Base-by-base conservation (phyloP, 1,140 invertebrate genomes). In the Drosophila murphyi region DNA sequence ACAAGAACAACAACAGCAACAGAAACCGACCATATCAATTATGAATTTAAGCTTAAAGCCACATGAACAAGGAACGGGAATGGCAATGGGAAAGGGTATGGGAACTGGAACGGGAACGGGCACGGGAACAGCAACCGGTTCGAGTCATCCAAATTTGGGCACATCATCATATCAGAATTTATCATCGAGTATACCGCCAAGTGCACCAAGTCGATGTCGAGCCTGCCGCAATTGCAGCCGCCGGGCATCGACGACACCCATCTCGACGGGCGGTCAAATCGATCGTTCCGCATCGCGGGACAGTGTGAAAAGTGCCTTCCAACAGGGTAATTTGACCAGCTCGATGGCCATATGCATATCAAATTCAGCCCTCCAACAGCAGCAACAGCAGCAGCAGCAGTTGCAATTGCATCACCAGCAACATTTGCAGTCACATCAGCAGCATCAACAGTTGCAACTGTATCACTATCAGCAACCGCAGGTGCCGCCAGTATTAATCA, bases 241-340 rank as follows among this genome's bases (percentile, higher is more conserved):
- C 68, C 94, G 96, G 64, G 96, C 96, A 51, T 96, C 96, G 3
- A 95, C 96, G 20, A 96, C 96, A 63, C 96, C 96, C n/a, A 94
- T 95, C 45, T 96, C 96, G 31, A 95, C 95, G 54, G 76, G 65
- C 80, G 96, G 60, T 94, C 96, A 91, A 93, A 96, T 93, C 95
- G 95, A 89, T 72, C 94, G 96, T 73, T 96, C 96, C 85, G 94
- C 96, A 48, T 96, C 96, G 63, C 94, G 95, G 88, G 95, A 96
- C 77, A 96, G 95, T 80, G 94, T 96, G 48, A 94, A 95, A 71
- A 95, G 95, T 63, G 94, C 94, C 69, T 93, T 95, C 82, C 95
- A 95, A 74, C 90, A 85, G 77, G 85, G 88, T 63, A 92, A 92
- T 43, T 76, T 92, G 64, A 85, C 76, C 71, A 75, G 78, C 63